Percentiles rank a stretch among this genome's conserved stretches.
These are phyloP conservation scores for Peromyscus maniculatus DNA, from an alignment of 2,113 vertebrate species.

Conservation along the genomic window DNA sequence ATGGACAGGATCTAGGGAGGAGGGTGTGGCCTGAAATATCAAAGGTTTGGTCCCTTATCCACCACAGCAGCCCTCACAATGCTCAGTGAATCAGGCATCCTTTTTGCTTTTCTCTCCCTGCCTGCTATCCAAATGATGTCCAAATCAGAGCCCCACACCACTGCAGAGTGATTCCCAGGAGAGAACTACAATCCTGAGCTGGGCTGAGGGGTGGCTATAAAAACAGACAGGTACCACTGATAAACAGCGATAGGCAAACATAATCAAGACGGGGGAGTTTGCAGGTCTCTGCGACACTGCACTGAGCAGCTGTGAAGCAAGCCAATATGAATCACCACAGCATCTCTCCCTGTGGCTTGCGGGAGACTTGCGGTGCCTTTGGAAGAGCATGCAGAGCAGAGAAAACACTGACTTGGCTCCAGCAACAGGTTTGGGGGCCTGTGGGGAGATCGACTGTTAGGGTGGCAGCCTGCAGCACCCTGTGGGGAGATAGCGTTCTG, in stretches of 20 bases:
- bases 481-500: background rate
- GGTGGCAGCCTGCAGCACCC: background rate
- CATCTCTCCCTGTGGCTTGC: background rate
- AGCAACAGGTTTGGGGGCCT: background rate
- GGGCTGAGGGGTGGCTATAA: background rate
- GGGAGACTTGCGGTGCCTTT: background rate
- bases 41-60: background rate
- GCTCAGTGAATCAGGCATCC: background rate
- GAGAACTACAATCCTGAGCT: background rate
- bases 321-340: background rate
- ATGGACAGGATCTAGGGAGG: accelerated
- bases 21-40: background rate
- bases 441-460: background rate
- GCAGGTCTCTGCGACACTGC: slow-evolving; percentile 23
- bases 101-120: background rate
- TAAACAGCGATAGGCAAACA: slow-evolving; percentile 58
- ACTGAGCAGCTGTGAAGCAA: slow-evolving; percentile 41
- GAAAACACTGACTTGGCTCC: background rate
- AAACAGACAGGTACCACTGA: slow-evolving; percentile 60
- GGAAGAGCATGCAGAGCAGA: background rate
- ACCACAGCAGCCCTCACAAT: background rate
- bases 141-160: background rate
- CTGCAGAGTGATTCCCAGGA: background rate
- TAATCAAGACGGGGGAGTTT: slow-evolving; percentile 3
- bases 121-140: background rate